phyloP scores from a whole-genome alignment of 2,888 invertebrate species.

The Odontomyia ornata region DNA sequence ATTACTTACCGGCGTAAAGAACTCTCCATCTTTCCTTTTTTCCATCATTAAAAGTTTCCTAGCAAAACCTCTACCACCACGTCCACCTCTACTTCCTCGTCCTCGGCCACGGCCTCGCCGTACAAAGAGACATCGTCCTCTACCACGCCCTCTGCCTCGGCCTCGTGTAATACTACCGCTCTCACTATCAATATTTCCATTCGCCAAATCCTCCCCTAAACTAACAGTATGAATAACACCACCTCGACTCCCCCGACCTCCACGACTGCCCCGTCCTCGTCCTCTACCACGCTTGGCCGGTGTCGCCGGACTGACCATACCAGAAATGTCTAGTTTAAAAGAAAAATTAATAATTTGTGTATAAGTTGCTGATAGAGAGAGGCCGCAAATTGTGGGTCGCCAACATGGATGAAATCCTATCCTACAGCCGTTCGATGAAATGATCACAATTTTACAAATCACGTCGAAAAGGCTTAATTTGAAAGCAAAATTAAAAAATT shows the following conservation, averaged over 20 bases:
- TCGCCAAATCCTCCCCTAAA: background rate
- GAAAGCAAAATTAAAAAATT: too few species aligned
- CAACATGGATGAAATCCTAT: too few species aligned
- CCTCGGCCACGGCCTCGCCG: constrained; percentile 57
- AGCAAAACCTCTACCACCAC: constrained; percentile 57
- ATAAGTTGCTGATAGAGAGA: too few species aligned
- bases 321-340: constrained; percentile 50
- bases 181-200: background rate
- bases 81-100: too few species aligned
- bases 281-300: constrained; percentile 54
- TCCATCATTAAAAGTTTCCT: constrained; percentile 61
- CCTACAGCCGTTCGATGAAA: too few species aligned
- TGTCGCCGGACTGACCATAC: constrained; percentile 55
- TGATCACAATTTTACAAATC: too few species aligned
- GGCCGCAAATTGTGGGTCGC: too few species aligned
- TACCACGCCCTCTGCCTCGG: constrained; percentile 56
- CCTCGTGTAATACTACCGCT: background rate
- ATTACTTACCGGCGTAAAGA: constrained; percentile 62
- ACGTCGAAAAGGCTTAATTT: too few species aligned
- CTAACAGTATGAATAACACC: background rate
- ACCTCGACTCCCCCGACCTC: constrained; percentile 53
- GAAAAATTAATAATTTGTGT: background rate
- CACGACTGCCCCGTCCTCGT: constrained; percentile 15
- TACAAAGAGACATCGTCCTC: constrained; percentile 51
- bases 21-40: constrained; percentile 58